These are phyloP conservation scores for Tipula confusa DNA, from an alignment of 2,888 invertebrate genomes.

Conservation along the genomic window DNA sequence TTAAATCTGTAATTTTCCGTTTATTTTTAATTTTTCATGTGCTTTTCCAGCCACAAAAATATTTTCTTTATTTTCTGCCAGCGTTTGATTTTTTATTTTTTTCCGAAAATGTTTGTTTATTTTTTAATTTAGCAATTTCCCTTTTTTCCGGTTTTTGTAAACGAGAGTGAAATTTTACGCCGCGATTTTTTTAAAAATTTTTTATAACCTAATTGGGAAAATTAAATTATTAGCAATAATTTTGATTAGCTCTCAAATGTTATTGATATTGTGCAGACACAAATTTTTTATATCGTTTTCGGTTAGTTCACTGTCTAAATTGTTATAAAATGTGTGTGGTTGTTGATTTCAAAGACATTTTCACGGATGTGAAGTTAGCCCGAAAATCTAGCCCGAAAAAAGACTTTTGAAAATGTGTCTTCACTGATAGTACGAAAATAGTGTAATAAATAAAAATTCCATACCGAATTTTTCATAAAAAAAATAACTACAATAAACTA, in stretches of 20 bases:
- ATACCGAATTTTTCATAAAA: no score
- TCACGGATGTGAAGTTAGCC: no score
- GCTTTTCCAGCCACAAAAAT: not conserved
- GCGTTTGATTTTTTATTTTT: slow-evolving; percentile 3
- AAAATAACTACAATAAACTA: no score
- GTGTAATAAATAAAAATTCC: no score
- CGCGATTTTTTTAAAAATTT: not conserved
- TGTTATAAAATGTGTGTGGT: no score
- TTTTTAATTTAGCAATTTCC: not conserved
- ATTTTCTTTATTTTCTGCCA: slow-evolving; percentile 3
- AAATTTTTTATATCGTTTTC: not conserved
- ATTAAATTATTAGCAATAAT: not conserved
- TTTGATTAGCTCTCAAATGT: not conserved
- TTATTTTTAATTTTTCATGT: not conserved
- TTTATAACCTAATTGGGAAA: not conserved
- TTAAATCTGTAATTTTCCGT: slow-evolving; percentile 15
- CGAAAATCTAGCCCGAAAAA: no score
- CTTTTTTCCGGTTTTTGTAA: not conserved
- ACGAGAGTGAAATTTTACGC: not conserved
- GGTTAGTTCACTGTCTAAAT: no score
- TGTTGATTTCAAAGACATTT: no score
- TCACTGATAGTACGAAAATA: no score
- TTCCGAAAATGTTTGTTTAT: not conserved
- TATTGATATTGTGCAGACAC: not conserved
- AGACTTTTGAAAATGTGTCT: no score